A percentile compares a stretch with the other conserved stretches of the same genome.
Evolutionary conservation across 2,113 vertebrate genomes (phyloP).

Genomic region (Phalacrocorax aristotelis): DNA sequence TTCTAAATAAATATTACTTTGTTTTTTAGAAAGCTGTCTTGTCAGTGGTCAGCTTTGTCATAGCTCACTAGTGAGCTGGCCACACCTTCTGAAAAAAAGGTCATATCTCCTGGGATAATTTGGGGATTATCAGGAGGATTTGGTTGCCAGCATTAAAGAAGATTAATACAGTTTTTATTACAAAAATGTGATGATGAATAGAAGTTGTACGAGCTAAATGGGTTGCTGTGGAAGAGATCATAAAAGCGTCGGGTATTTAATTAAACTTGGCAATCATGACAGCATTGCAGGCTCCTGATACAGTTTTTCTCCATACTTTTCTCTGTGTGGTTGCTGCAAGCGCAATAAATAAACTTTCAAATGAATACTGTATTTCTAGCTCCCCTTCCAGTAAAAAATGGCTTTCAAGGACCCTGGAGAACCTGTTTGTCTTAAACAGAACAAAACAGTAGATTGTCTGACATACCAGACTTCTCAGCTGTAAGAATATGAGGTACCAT

Average conservation of each 20-base stretch:
- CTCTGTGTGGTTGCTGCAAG: neutral
- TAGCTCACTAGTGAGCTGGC: neutral
- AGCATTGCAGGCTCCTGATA: neutral
- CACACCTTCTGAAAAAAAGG: neutral
- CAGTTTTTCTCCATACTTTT: neutral
- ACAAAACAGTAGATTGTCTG: neutral
- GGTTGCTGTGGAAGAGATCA: neutral
- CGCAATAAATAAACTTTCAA: neutral
- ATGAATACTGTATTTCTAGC: neutral
- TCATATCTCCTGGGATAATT: neutral
- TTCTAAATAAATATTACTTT: neutral
- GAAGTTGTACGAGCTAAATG: neutral
- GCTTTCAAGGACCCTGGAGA: neutral
- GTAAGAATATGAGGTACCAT: neutral
- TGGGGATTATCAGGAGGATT: neutral
- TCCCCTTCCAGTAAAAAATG: neutral
- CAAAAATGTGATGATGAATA: neutral
- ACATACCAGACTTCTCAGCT: neutral
- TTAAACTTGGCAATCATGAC: neutral
- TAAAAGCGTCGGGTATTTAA: neutral
- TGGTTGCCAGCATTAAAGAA: neutral
- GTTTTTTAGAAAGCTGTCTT: neutral
- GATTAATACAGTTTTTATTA: neutral
- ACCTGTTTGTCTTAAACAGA: neutral
- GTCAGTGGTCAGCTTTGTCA: neutral